Percentiles rank a stretch among this genome's conserved stretches.
These are phyloP conservation scores for Propithecus coquereli DNA, from an alignment of 2,113 vertebrate genomes.

Conservation along the genomic window DNA sequence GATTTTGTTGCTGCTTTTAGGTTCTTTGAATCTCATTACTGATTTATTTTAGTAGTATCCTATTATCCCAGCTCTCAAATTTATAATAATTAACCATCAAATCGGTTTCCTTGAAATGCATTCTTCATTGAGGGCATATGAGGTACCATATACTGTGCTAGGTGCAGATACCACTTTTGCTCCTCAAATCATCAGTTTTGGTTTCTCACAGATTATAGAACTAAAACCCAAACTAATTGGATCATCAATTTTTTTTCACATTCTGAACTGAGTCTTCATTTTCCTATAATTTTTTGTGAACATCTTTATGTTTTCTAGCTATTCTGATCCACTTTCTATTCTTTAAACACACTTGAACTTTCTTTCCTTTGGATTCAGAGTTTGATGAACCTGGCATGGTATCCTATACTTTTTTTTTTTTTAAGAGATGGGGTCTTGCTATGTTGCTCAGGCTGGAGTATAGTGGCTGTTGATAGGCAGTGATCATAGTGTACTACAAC, in stretches of 20 bases:
- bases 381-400: not conserved
- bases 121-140: not conserved
- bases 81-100: not conserved
- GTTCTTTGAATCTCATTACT: slow-evolving; percentile 7
- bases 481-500: not conserved
- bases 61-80: not conserved
- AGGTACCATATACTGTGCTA: not conserved
- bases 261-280: not conserved
- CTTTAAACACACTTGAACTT: not conserved
- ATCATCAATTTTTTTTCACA: not conserved
- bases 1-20: not conserved
- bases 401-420: not conserved
- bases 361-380: not conserved
- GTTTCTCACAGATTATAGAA: not conserved
- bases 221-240: not conserved
- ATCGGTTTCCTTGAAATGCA: not conserved
- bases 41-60: not conserved
- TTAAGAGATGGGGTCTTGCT: not conserved
- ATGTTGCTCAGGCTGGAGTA: not conserved
- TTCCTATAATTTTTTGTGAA: not conserved
- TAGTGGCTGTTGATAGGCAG: not conserved
- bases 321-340: not conserved
- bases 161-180: not conserved
- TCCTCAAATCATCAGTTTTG: not conserved
- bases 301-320: not conserved